These are phyloP conservation scores for Trichoplusia ni DNA, from an alignment of 1,140 invertebrate genomes.

Conservation along the genomic window DNA sequence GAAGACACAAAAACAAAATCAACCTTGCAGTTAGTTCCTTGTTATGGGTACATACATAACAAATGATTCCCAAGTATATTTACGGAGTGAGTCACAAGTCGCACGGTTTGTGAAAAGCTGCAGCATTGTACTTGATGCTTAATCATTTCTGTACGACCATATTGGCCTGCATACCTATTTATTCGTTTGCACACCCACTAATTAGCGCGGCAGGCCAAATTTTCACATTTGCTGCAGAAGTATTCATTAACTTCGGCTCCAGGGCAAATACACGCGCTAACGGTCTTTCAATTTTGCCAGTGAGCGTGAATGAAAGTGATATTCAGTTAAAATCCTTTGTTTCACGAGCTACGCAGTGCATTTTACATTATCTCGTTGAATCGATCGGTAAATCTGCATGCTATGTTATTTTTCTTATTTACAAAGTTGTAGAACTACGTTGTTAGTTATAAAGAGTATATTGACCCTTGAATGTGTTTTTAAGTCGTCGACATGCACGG, in stretches of 20 bases:
- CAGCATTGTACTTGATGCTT: constrained; percentile 9
- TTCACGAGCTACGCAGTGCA: neutral
- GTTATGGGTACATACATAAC: constrained; percentile 19
- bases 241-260: constrained; percentile 12
- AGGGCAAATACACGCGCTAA: neutral
- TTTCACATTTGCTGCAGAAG: constrained; percentile 2
- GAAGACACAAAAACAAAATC: constrained; percentile 19
- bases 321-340: constrained; percentile 4
- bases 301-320: neutral
- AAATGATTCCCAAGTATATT: constrained; percentile 26
- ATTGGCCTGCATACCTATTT: constrained; percentile 20
- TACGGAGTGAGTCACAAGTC: constrained; percentile 11
- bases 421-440: too few species aligned
- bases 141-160: constrained; percentile 15
- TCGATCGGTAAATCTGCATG: too few species aligned
- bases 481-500: too few species aligned
- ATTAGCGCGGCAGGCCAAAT: neutral
- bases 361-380: too few species aligned
- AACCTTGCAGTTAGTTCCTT: constrained; percentile 24
- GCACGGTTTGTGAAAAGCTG: constrained; percentile 17
- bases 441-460: too few species aligned
- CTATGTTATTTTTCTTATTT: too few species aligned
- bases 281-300: constrained; percentile 8
- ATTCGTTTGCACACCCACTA: constrained; percentile 5
- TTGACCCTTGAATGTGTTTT: too few species aligned